Evolutionary conservation across 2,113 vertebrate genomes (phyloP).

Genomic region (Nipponia nippon): DNA sequence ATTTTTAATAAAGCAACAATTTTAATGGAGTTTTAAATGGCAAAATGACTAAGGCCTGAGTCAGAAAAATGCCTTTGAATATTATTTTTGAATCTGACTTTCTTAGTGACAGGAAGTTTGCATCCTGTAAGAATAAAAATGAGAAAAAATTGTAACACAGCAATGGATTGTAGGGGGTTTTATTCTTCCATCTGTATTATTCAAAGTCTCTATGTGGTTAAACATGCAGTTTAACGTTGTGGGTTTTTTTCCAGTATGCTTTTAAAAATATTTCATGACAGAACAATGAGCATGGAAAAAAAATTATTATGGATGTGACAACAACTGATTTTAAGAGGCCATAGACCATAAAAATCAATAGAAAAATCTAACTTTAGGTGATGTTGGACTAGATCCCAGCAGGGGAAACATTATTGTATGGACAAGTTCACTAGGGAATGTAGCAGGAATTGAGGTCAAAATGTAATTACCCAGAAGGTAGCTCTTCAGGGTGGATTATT

Average conservation of each 20-base stretch:
- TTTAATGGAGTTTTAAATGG: not conserved
- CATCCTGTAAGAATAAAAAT: not conserved
- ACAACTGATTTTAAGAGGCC: not conserved
- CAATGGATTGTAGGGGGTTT: not conserved
- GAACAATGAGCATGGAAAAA: not conserved
- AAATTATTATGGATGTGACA: not conserved
- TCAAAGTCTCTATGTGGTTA: not conserved
- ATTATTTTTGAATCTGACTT: not conserved
- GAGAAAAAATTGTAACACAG: not conserved
- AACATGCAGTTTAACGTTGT: not conserved
- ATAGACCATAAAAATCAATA: not conserved
- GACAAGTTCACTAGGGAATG: not conserved
- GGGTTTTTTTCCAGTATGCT: not conserved
- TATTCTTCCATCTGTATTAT: not conserved
- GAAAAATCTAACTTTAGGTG: not conserved
- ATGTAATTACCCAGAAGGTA: constrained; percentile 1
- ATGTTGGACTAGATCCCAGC: not conserved
- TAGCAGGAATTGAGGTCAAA: constrained; percentile 31
- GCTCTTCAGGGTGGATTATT: not conserved
- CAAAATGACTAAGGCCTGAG: not conserved
- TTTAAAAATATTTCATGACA: not conserved
- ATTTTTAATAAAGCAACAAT: not conserved
- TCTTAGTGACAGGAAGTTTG: not conserved
- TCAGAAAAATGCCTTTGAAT: not conserved
- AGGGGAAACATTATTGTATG: not conserved